A percentile compares a stretch with the other conserved stretches of the same genome.
Evolutionary conservation across 2,797 vertebrate genomes (phyloP).

Genomic region (Erpetoichthys calabaricus): DNA sequence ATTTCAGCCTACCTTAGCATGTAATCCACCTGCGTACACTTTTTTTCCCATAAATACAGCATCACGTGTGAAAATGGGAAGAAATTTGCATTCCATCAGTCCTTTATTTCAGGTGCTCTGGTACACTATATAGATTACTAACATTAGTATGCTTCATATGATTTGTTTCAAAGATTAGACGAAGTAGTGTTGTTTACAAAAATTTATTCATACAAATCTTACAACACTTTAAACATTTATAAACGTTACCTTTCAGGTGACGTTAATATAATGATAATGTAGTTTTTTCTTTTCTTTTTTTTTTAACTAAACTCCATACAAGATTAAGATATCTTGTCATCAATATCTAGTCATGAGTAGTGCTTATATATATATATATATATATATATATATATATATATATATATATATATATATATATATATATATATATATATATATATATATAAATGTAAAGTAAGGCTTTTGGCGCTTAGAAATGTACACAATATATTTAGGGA

Average conservation of each 20-base stretch:
- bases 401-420: conserved; percentile 36
- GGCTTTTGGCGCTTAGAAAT: conserved; percentile 78
- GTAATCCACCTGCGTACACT: too few species aligned
- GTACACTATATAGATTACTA: too few species aligned
- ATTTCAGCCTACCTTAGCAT: too few species aligned
- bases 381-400: conserved; percentile 26
- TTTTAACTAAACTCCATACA: conserved; percentile 33
- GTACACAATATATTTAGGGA: conserved; percentile 53
- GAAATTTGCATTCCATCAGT: too few species aligned
- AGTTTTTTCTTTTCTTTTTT: conserved; percentile 46
- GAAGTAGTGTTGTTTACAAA: conserved; percentile 93
- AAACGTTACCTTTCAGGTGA: conserved; percentile 70
- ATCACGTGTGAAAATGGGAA: too few species aligned
- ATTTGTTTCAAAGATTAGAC: conserved; percentile 76
- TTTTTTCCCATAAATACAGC: too few species aligned
- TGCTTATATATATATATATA: background rate
- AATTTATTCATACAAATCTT: conserved; percentile 99
- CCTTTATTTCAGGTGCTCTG: too few species aligned
- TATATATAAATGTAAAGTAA: conserved; percentile 47
- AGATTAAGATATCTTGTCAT: conserved; percentile 23
- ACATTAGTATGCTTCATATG: conserved; percentile 11
- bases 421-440: conserved; percentile 25
- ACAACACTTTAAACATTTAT: conserved; percentile 90
- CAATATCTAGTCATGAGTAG: background rate
- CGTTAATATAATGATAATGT: conserved; percentile 56